Evolutionary conservation across 2,113 vertebrate genomes (phyloP), one percentile per base, ranked within the genome.

Genomic region (Tichodroma muraria): DNA sequence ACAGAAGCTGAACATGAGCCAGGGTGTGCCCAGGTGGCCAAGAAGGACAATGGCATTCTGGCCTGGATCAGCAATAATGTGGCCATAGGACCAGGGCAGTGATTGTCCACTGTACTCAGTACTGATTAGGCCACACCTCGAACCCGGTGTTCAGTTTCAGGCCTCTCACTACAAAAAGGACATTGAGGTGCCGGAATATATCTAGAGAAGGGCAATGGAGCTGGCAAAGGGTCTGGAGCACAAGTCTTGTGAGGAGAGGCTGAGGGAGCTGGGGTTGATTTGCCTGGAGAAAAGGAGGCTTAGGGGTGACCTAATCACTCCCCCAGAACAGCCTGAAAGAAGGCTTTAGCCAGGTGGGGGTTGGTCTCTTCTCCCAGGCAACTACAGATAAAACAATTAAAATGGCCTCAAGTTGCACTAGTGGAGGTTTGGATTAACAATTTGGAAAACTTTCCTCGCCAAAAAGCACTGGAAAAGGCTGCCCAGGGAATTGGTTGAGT

Each of bases 101-200:
- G 35, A 35, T 8, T 22, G 9, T 27, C 30, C 21, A 7, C 42
- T 35, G 42, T 27, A 27, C 14, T 42, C 1, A 3, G 25, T 6
- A 63, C 17, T 27, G 21, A 3, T 16, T 4, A 42, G 50, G 21
- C 11, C 10, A 56, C 1, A 4, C 8, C 44, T 65, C 0, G 0
- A 65, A 65, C 4, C 12, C 2, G 2, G 18, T 42, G 22, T 4
- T 50, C 50, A 50, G 37, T 65, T 56, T 65, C 10, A 42, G 44
- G 50, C 22, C 15, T 15, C 59, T 20, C 50, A 59, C 21, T 12
- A 24, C 19, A 20, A 4, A 10, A 88, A 49, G 21, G 50, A 44
- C 19, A 44, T 2, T 65, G 42, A 65, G 44, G 19, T 50, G 21
- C 44, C 72, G 33, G 37, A 72, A 33, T 6, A 1, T 6, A 25